phyloP scores from a whole-genome alignment of 2,888 invertebrate species.

The Taphrorychus bicolor region DNA sequence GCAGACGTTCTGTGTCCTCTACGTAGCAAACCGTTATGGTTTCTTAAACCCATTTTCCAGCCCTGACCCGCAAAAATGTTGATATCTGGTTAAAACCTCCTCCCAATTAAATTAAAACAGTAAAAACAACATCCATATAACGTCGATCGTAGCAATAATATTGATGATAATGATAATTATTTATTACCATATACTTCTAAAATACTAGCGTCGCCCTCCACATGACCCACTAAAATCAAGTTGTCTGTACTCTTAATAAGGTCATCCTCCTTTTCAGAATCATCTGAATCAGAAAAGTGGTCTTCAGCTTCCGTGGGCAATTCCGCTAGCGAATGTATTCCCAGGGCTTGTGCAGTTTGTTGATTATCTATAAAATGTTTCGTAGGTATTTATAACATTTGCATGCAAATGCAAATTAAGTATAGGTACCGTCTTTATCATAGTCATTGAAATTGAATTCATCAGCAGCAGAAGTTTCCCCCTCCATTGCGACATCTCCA shows the following conservation, averaged over 20 bases:
- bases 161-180: background rate
- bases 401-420: background rate
- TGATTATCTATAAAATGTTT: slow-evolving; percentile 52
- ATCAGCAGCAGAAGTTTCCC: slow-evolving; percentile 63
- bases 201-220: slow-evolving; percentile 84
- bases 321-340: slow-evolving; percentile 66
- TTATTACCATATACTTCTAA: slow-evolving; percentile 84
- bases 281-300: slow-evolving; percentile 62
- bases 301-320: slow-evolving; percentile 60
- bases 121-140: too few species aligned
- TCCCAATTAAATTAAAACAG: too few species aligned
- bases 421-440: slow-evolving; percentile 68
- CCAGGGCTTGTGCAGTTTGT: slow-evolving; percentile 59
- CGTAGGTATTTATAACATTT: background rate
- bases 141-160: background rate
- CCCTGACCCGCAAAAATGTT: too few species aligned
- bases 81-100: too few species aligned
- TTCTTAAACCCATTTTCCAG: too few species aligned
- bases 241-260: slow-evolving; percentile 89
- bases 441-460: slow-evolving; percentile 79
- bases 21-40: too few species aligned
- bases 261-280: slow-evolving; percentile 89
- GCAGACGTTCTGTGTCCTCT: too few species aligned
- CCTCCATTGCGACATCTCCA: slow-evolving; percentile 49
- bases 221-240: slow-evolving; percentile 84